phyloP scores from a whole-genome alignment of 2,113 vertebrate species.

The Ceyx cyanopectus region DNA sequence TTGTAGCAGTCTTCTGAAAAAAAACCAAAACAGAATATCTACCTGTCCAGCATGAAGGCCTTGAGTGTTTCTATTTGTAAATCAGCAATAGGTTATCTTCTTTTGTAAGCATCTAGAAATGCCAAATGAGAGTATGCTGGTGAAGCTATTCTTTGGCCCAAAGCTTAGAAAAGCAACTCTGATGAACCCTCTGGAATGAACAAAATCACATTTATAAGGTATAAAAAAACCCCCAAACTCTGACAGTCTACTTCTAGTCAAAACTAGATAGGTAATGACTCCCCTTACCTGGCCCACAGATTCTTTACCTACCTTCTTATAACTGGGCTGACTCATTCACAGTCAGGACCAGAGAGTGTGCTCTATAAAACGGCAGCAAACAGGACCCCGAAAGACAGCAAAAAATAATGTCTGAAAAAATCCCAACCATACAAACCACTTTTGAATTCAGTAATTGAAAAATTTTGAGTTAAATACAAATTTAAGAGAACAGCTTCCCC shows the following conservation, averaged over 20 bases:
- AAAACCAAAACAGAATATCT: neutral
- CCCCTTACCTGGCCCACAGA: neutral
- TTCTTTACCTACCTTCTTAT: slow-evolving; percentile 1
- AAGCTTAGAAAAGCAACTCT: neutral
- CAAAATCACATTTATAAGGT: neutral
- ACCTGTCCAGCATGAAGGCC: neutral
- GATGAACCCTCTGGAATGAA: neutral
- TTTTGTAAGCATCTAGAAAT: neutral
- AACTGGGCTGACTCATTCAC: slow-evolving; percentile 11
- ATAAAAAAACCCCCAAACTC: neutral
- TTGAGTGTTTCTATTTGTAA: neutral
- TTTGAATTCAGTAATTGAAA: neutral
- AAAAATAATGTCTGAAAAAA: neutral
- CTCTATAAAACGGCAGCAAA: neutral
- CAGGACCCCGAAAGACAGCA: neutral
- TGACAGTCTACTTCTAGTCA: neutral
- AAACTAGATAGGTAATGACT: neutral
- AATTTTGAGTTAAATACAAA: neutral
- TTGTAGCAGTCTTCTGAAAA: neutral
- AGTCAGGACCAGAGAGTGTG: neutral
- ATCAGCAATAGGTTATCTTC: neutral
- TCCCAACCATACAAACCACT: too few species aligned
- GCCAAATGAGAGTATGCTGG: neutral
- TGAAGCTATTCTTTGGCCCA: neutral
- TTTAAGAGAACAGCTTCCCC: neutral